These are phyloP conservation scores for Phyllotis vaccarum DNA, from an alignment of 2,797 vertebrate genomes.

Conservation along the genomic window DNA sequence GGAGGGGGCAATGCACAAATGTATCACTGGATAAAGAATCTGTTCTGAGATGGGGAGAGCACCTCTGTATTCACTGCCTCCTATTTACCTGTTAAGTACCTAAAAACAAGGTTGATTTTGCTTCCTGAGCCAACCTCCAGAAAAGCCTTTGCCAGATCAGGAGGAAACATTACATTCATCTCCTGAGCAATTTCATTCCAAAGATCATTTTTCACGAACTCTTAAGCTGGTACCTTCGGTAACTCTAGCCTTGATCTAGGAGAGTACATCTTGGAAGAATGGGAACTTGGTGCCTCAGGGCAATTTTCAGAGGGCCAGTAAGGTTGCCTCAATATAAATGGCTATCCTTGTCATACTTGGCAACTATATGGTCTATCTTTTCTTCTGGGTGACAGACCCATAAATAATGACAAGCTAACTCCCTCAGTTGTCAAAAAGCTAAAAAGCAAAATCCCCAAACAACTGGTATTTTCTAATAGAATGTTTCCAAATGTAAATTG, in stretches of 20 bases:
- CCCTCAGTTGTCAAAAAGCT: not conserved
- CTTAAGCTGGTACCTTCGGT: not conserved
- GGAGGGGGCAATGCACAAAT: too few relatives aligned
- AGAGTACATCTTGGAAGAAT: not conserved
- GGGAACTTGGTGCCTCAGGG: fast-evolving
- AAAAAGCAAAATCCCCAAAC: not conserved
- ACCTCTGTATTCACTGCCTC: not conserved
- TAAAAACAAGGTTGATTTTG: not conserved
- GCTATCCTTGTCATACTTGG: too few relatives aligned
- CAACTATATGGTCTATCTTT: not conserved
- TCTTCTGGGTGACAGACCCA: not conserved
- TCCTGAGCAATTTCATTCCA: not conserved
- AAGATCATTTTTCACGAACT: not conserved
- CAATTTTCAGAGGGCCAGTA: not conserved
- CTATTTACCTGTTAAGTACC: too few relatives aligned
- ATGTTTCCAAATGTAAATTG: constrained; percentile 28
- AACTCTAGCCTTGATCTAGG: not conserved
- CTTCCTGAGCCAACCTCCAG: not conserved
- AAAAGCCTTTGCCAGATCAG: not conserved
- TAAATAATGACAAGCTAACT: not conserved
- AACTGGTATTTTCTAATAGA: constrained; percentile 1
- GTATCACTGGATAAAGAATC: not conserved
- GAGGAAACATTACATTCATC: not conserved
- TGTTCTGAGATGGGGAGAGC: not conserved
- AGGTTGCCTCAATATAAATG: fast-evolving